A percentile compares a stretch with the other conserved stretches of the same genome.
These are phyloP conservation scores for Sphecodes monilicornis DNA, from an alignment of 2,888 invertebrate genomes.

Conservation along the genomic window DNA sequence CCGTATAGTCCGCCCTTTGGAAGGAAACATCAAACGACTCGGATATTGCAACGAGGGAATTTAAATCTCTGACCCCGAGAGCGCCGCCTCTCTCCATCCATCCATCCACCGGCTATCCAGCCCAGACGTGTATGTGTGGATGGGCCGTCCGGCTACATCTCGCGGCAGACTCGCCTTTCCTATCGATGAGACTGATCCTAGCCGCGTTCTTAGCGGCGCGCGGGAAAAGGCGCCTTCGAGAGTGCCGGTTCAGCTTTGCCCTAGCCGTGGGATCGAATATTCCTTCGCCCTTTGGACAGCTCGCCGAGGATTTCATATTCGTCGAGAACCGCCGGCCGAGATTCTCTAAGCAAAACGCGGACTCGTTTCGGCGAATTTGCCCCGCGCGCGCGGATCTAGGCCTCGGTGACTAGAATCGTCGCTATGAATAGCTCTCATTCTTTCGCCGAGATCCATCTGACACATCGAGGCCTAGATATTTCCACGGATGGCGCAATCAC, in stretches of 20 bases:
- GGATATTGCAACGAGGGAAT: slow-evolving; percentile 75
- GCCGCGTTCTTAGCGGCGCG: slow-evolving; percentile 14
- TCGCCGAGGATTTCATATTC: slow-evolving; percentile 9
- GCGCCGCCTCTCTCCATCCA: slow-evolving; percentile 39
- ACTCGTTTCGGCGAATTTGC: slow-evolving; percentile 2
- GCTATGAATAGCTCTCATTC: slow-evolving; percentile 25
- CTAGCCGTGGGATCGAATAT: background rate
- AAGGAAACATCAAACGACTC: slow-evolving; percentile 74
- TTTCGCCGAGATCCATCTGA: background rate
- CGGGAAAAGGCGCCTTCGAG: slow-evolving; percentile 8
- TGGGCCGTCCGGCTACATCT: background rate
- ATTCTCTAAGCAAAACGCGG: background rate
- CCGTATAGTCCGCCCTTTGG: slow-evolving; percentile 69
- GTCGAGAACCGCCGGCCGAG: background rate
- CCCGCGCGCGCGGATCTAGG: background rate
- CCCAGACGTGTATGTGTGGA: background rate
- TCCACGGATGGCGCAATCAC: slow-evolving; percentile 20
- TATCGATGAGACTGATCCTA: background rate
- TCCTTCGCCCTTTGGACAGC: background rate
- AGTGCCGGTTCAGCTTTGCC: background rate
- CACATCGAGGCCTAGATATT: slow-evolving; percentile 21
- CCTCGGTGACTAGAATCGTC: slow-evolving; percentile 3
- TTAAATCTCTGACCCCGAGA: slow-evolving; percentile 73
- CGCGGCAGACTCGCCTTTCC: background rate
- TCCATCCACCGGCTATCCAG: slow-evolving; percentile 28